Percentiles rank a stretch among this genome's conserved stretches.
phyloP scores from a whole-genome alignment of 1,140 invertebrate species.

The Zophobas atratus region DNA sequence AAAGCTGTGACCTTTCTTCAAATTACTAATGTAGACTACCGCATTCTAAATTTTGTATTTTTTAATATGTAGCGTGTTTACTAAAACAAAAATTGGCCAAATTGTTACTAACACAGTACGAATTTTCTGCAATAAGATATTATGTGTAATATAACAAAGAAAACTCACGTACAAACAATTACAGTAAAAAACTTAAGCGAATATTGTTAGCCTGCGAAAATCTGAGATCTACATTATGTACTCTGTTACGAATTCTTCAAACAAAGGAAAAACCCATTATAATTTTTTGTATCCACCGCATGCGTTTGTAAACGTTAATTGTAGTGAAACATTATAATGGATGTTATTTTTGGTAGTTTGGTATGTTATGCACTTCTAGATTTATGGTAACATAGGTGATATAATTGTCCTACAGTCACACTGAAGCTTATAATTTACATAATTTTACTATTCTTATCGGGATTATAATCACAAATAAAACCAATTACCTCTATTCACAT shows the following conservation, averaged over 20 bases:
- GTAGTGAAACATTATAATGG: slow-evolving; percentile 43
- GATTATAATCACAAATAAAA: slow-evolving; percentile 41
- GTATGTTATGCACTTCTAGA: slow-evolving; percentile 43
- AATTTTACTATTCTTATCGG: slow-evolving; percentile 30
- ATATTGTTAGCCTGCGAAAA: too few species aligned
- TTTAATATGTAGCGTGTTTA: too few species aligned
- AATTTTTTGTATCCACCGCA: slow-evolving; percentile 28
- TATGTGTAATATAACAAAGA: too few species aligned
- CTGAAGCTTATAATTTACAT: slow-evolving; percentile 44
- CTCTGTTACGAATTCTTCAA: background rate
- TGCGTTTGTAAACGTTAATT: slow-evolving; percentile 44
- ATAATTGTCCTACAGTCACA: slow-evolving; percentile 39
- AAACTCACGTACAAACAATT: too few species aligned
- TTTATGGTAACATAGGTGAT: slow-evolving; percentile 48
- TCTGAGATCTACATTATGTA: background rate
- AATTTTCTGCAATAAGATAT: too few species aligned
- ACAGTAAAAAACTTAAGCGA: too few species aligned
- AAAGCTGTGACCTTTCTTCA: too few species aligned
- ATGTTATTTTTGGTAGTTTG: slow-evolving; percentile 48
- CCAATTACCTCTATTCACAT: slow-evolving; percentile 32
- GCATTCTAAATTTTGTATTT: too few species aligned
- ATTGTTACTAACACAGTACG: too few species aligned
- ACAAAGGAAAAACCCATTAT: slow-evolving; percentile 27
- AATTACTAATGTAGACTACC: too few species aligned
- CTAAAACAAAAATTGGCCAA: too few species aligned